Evolutionary conservation across 1,140 invertebrate species (phyloP).

Genomic region (Macrobrachium nipponense): DNA sequence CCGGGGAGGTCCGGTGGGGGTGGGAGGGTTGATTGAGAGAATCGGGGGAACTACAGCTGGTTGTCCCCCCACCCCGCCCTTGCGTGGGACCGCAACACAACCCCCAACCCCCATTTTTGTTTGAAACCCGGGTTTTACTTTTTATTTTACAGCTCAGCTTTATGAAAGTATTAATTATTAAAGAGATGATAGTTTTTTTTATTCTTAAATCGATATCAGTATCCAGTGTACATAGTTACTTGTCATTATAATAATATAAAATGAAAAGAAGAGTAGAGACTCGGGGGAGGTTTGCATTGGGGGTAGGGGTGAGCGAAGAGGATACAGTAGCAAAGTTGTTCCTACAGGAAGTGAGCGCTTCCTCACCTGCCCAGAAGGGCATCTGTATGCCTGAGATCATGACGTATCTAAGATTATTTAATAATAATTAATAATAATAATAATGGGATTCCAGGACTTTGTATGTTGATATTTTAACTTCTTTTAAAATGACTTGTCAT

Average conservation of each 20-base stretch:
- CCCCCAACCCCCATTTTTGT: constrained; percentile 6
- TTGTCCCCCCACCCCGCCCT: neutral
- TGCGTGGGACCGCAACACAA: no score
- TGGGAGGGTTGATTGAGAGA: neutral
- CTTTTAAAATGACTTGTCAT: no score
- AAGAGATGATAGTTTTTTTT: no score
- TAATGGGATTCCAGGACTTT: no score
- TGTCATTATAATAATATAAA: neutral
- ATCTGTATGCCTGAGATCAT: neutral
- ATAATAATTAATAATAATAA: no score
- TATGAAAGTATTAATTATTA: no score
- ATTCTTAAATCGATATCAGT: no score
- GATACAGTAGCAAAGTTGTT: constrained; percentile 30
- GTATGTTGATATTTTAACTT: no score
- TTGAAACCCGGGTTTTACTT: neutral
- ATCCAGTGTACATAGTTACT: no score
- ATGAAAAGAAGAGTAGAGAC: neutral
- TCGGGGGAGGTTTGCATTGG: neutral
- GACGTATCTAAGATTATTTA: no score
- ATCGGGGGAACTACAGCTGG: constrained; percentile 32
- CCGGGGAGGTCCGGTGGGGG: neutral
- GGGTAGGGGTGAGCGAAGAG: neutral
- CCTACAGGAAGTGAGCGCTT: constrained; percentile 49
- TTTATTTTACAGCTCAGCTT: neutral
- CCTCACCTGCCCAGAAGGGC: constrained; percentile 7